Conservation (phyloP, 2,113 vertebrate genomes). For the Oncorhynchus masou region DNA sequence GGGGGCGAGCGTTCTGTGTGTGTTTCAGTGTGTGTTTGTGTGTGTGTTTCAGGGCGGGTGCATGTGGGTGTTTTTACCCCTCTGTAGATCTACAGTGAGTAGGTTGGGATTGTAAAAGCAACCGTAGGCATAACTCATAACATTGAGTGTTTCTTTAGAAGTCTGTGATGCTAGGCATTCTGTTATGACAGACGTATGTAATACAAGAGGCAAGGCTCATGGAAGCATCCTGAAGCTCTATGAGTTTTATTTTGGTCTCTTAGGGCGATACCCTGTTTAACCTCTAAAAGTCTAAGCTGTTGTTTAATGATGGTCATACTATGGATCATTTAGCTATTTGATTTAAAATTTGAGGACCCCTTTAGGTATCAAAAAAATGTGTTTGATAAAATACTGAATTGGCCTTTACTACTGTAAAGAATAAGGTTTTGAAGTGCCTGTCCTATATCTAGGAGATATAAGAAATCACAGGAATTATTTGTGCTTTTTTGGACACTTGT, state of each 20-base stretch:
- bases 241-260: constrained; percentile 36
- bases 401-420: too few relatives aligned
- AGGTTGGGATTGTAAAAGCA: not conserved
- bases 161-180: constrained; percentile 9
- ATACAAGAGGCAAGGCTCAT: constrained; percentile 16
- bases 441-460: too few relatives aligned
- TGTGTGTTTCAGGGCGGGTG: not conserved
- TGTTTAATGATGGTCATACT: not conserved
- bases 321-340: too few relatives aligned
- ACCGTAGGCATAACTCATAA: not conserved
- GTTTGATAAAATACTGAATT: too few relatives aligned
- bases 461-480: too few relatives aligned
- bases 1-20: constrained; percentile 40
- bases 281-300: not conserved
- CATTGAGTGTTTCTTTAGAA: constrained; percentile 6
- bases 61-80: not conserved
- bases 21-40: not conserved
- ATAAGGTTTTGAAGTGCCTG: too few relatives aligned
- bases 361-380: too few relatives aligned
- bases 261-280: constrained; percentile 12
- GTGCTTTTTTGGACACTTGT: too few relatives aligned
- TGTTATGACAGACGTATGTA: constrained; percentile 10
- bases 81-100: constrained; percentile 68
- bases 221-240: not conserved
- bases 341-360: too few relatives aligned